phyloP scores from a whole-genome alignment of 2,888 invertebrate genomes.

The Microchrysa polita region DNA sequence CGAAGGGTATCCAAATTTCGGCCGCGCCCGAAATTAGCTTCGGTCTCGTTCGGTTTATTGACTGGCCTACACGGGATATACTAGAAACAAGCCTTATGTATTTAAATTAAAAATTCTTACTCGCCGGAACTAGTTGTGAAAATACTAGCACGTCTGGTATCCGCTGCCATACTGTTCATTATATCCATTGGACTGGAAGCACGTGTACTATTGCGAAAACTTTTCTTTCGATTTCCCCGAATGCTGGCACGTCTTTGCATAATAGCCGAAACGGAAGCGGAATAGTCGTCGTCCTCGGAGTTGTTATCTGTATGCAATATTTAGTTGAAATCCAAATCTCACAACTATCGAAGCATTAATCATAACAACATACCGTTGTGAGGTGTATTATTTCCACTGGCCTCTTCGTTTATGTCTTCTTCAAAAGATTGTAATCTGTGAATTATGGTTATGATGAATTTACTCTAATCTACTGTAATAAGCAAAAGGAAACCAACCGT shows the following conservation, averaged over 20 bases:
- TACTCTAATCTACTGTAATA: too few relatives aligned
- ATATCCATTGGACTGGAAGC: constrained; percentile 69
- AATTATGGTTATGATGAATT: background rate
- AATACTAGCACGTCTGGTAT: constrained; percentile 74
- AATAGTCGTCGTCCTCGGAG: constrained; percentile 83
- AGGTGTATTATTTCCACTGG: constrained; percentile 18
- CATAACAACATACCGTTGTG: background rate
- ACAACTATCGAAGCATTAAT: background rate
- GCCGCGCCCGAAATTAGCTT: too few relatives aligned
- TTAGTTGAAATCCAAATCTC: background rate
- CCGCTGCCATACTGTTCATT: constrained; percentile 55
- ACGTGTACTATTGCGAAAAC: constrained; percentile 70
- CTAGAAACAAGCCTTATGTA: background rate
- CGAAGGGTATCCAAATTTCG: background rate
- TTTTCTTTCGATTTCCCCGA: constrained; percentile 71
- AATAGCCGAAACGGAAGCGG: constrained; percentile 85
- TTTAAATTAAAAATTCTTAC: constrained; percentile 66
- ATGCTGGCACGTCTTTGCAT: constrained; percentile 81
- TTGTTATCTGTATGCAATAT: constrained; percentile 17
- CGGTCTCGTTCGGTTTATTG: too few relatives aligned
- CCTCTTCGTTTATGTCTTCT: constrained; percentile 19
- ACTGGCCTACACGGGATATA: too few relatives aligned
- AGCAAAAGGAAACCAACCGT: constrained; percentile 24
- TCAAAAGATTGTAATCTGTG: constrained; percentile 32
- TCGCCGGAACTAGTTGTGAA: constrained; percentile 89